Conservation (phyloP, 2,797 vertebrate genomes). For the Enteromius thamalakanensis region DNA sequence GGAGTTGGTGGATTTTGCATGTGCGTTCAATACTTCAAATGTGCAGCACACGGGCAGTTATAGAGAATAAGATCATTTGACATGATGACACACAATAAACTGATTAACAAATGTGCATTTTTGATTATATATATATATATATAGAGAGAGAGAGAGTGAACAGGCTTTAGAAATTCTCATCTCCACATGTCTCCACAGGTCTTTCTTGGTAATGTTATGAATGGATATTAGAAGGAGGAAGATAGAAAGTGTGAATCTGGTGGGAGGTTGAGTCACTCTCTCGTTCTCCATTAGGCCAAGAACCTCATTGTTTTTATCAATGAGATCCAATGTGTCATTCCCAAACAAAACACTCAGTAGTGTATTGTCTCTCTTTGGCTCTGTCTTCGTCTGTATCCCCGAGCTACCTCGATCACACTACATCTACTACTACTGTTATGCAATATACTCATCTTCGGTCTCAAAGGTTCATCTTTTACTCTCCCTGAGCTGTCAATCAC, state of each 20-base stretch:
- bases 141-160: not conserved
- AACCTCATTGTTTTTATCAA: slow-evolving; percentile 24
- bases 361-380: slow-evolving; percentile 23
- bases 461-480: slow-evolving; percentile 31
- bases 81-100: not conserved
- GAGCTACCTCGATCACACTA: slow-evolving; percentile 27
- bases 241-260: not conserved
- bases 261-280: slow-evolving; percentile 31
- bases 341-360: not conserved
- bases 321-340: not conserved
- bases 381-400: slow-evolving; percentile 31
- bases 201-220: not conserved
- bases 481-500: slow-evolving; percentile 23
- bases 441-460: slow-evolving; percentile 32
- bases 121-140: no score
- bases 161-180: not conserved
- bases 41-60: not conserved
- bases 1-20: slow-evolving; percentile 17
- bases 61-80: not conserved
- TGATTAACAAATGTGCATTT: not conserved
- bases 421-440: slow-evolving; percentile 27
- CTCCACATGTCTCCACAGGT: not conserved
- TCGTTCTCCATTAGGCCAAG: not conserved
- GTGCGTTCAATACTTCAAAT: not conserved
- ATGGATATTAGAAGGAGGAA: not conserved